These are phyloP conservation scores for Polymixis flavicincta DNA, from an alignment of 2,888 invertebrate genomes.

Conservation along the genomic window DNA sequence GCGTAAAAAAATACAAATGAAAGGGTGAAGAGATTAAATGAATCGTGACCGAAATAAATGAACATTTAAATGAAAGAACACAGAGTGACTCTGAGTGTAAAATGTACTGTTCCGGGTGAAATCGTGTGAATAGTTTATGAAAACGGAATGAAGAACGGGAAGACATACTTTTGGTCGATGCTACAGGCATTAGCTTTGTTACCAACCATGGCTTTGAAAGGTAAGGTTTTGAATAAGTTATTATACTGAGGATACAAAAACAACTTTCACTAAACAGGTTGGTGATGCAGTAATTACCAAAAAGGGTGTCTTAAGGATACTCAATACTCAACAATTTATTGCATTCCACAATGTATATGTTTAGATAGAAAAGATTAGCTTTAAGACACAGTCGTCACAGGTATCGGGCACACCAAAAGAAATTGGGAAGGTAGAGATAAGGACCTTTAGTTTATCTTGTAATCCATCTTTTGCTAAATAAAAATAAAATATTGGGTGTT, in stretches of 20 bases:
- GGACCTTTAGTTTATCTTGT: too few species aligned
- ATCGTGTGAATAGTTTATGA: constrained; percentile 72
- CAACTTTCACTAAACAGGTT: neutral
- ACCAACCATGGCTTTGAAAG: constrained; percentile 87
- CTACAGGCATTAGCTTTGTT: constrained; percentile 85
- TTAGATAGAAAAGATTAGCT: too few species aligned
- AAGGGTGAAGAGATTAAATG: constrained; percentile 55
- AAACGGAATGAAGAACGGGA: constrained; percentile 85
- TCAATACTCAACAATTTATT: too few species aligned
- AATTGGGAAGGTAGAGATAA: too few species aligned
- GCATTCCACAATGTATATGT: too few species aligned
- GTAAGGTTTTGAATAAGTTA: constrained; percentile 69
- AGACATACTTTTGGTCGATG: constrained; percentile 85
- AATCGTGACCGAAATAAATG: constrained; percentile 66
- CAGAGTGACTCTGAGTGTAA: constrained; percentile 61
- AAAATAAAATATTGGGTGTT: too few species aligned
- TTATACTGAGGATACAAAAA: neutral
- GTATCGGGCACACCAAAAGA: too few species aligned
- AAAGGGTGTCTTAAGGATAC: neutral
- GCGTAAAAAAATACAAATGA: constrained; percentile 39
- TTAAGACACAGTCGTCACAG: too few species aligned
- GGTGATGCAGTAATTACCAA: neutral
- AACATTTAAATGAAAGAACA: constrained; percentile 63
- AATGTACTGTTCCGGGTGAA: constrained; percentile 81
- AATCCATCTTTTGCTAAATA: too few species aligned